Conservation (phyloP, 2,113 vertebrate species). For the Bos javanicus region DNA sequence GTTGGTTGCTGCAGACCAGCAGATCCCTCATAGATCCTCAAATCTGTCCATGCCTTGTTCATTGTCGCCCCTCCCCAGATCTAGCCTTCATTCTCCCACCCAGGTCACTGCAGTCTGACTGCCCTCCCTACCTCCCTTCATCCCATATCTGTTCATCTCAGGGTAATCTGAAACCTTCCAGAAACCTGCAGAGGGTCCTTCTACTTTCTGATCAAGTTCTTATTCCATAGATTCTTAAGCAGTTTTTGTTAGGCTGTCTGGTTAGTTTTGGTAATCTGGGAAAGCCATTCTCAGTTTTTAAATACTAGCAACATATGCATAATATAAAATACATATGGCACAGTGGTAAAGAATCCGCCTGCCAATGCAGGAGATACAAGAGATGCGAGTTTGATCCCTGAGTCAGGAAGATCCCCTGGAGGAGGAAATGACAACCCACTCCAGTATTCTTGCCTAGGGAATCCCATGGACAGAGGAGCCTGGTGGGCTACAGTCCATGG, state of each 20-base stretch:
- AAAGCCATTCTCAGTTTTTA: constrained; percentile 13
- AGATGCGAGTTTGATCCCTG: background rate
- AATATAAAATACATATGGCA: background rate
- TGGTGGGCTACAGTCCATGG: background rate
- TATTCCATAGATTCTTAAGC: background rate
- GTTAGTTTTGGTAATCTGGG: background rate
- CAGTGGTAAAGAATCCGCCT: background rate
- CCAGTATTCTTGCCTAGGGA: background rate
- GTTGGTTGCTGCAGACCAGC: background rate
- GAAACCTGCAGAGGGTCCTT: background rate
- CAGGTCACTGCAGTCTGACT: background rate
- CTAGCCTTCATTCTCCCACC: background rate
- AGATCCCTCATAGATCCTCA: background rate
- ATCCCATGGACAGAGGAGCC: background rate
- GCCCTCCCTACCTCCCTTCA: background rate
- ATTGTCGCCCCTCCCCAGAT: background rate
- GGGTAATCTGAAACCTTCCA: background rate
- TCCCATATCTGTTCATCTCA: background rate
- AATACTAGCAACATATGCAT: background rate
- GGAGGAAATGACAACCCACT: background rate
- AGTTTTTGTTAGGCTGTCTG: background rate
- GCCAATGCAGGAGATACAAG: background rate
- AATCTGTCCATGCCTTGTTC: background rate
- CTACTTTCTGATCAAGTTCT: background rate
- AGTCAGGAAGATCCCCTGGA: background rate